phyloP scores from a whole-genome alignment of 2,797 vertebrate genomes.

The Champsocephalus gunnari region DNA sequence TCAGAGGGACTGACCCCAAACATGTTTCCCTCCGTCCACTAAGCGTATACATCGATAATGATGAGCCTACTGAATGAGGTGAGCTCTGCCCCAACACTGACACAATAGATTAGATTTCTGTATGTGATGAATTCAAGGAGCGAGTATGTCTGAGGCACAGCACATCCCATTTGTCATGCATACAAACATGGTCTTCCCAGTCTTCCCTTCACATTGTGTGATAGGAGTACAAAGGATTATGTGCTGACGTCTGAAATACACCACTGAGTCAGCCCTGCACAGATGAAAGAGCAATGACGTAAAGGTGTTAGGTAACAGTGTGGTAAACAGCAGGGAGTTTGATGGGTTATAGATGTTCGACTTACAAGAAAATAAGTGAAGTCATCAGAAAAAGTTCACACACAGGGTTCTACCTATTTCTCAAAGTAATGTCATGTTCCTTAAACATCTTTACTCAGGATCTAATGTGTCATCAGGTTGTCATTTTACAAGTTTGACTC shows the following conservation, averaged over 20 bases:
- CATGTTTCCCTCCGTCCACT: slow-evolving; percentile 2
- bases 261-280: slow-evolving; percentile 55
- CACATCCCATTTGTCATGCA: slow-evolving; percentile 5
- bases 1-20: slow-evolving; percentile 30
- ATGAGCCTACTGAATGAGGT: slow-evolving; percentile 5
- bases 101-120: slow-evolving; percentile 14
- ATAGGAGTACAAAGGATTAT: slow-evolving; percentile 45
- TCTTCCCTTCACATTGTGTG: slow-evolving; percentile 9
- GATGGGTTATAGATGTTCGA: slow-evolving; percentile 10
- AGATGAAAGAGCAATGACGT: slow-evolving; percentile 61
- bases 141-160: background rate
- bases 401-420: background rate
- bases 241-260: slow-evolving; percentile 57
- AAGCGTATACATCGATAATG: slow-evolving; percentile 1
- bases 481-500: background rate
- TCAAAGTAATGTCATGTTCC: background rate
- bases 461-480: background rate
- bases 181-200: background rate
- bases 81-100: slow-evolving; percentile 4
- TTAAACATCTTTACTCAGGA: slow-evolving; percentile 3
- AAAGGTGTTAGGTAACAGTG: slow-evolving; percentile 55
- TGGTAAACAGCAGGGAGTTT: slow-evolving; percentile 36
- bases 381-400: background rate
- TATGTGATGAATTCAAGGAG: background rate
- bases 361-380: slow-evolving; percentile 33